These are phyloP conservation scores for Agriopis marginaria DNA, from an alignment of 2,888 invertebrate genomes.

Conservation along the genomic window DNA sequence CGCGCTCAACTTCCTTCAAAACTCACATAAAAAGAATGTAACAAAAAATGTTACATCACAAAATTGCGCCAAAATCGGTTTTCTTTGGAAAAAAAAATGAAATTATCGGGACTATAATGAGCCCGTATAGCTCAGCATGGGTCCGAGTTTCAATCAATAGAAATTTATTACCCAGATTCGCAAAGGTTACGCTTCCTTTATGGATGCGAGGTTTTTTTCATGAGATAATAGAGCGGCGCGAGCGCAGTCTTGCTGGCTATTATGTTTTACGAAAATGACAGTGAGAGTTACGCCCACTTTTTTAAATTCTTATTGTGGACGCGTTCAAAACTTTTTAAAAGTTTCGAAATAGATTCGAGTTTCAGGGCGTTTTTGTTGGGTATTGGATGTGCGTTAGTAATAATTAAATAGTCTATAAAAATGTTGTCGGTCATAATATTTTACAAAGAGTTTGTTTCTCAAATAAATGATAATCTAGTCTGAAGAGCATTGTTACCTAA, in stretches of 20 bases:
- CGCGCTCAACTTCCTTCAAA: conserved; percentile 42
- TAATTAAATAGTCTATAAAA: not conserved
- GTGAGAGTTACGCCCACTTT: conserved; percentile 83
- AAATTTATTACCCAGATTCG: conserved; percentile 85
- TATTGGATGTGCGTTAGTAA: conserved; percentile 26
- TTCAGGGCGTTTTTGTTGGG: conserved; percentile 52
- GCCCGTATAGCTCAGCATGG: conserved; percentile 84
- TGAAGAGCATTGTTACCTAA: too few relatives aligned
- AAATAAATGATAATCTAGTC: too few relatives aligned
- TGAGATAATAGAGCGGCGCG: conserved; percentile 76
- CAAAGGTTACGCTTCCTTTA: conserved; percentile 80
- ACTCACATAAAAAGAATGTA: conserved; percentile 23
- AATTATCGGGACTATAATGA: conserved; percentile 80
- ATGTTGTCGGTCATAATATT: too few relatives aligned
- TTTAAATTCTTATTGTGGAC: conserved; percentile 75
- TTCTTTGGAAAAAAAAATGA: conserved; percentile 64
- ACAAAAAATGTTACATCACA: conserved; percentile 44
- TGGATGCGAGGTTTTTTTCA: conserved; percentile 66
- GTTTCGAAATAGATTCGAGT: conserved; percentile 74
- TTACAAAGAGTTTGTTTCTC: too few relatives aligned
- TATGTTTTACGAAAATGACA: conserved; percentile 78
- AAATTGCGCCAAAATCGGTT: conserved; percentile 49
- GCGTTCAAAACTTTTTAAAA: conserved; percentile 82
- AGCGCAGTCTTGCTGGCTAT: conserved; percentile 70
- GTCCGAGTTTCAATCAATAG: conserved; percentile 84